Evolutionary conservation across 2,888 invertebrate species (phyloP), one percentile per base, ranked within the genome.

Genomic region (Tineola bisselliella): DNA sequence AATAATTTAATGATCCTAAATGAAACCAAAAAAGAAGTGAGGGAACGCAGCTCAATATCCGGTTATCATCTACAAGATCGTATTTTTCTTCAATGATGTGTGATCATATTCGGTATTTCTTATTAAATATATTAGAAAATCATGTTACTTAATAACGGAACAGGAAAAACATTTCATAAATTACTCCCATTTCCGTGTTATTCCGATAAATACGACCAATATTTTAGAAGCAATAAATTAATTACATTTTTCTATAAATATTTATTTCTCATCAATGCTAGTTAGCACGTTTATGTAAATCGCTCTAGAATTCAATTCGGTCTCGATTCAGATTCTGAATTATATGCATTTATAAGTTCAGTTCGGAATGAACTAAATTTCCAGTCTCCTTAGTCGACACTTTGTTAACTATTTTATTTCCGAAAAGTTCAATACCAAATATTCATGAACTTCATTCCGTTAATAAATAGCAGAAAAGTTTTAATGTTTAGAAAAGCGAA

Each of bases 281-380:
- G 18, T 54, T 54, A 13, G 17, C 13, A 54, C 54, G 12, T 54
- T 54, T 54, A 54, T 54, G 54, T 54, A 54, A 54, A 54, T 54
- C n/a, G 17, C 15, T 52, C 44, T 48, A 48, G 48, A 48, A 25
- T 25, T 19, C 19, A 25, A 18, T 54, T 18, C 25, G 18, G 54
- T 25, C 25, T 25, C 54, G 25, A 54, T 54, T 54, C 19, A 10
- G 54, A 54, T 19, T 54, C 54, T 54, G 19, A 54, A 54, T 17
- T 52, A 52, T 54, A 54, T 54, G 54, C 54, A 54, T 54, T 54
- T 19, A 25, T 12, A 18, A 54, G 54, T 54, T 54, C 54, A 54
- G 8, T 54, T 54, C 54, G n/a, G 8, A n/a, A 18, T 54, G n/a
- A 54, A 54, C 17, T 18, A 54, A 54, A 54, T 54, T 18, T 19